Conservation (phyloP, 2,113 vertebrate species). For the Australoheros scitulus region DNA sequence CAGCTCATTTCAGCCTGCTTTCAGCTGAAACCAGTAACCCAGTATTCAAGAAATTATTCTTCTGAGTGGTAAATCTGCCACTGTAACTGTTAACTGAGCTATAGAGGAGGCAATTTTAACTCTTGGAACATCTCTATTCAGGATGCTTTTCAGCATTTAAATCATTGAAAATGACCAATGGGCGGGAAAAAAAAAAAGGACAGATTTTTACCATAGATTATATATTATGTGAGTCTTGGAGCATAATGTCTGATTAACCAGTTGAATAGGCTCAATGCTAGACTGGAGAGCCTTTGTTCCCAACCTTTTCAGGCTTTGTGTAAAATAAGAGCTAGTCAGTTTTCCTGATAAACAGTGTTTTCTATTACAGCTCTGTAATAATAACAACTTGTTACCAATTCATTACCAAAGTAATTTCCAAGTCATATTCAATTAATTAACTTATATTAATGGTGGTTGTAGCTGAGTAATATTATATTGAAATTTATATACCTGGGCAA, state of each 20-base stretch:
- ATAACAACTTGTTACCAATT: too few relatives aligned
- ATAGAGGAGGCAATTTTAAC: not conserved
- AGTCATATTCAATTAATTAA: not conserved
- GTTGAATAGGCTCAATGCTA: conserved; percentile 7
- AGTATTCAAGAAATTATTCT: not conserved
- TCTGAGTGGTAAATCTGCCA: not conserved
- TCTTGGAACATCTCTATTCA: not conserved
- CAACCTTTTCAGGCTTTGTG: not conserved
- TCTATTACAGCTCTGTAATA: too few relatives aligned
- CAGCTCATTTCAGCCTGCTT: not conserved
- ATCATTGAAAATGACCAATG: too few relatives aligned
- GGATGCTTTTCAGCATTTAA: not conserved
- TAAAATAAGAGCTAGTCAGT: not conserved
- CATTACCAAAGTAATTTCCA: too few relatives aligned
- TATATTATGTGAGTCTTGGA: not conserved
- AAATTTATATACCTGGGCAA: too few relatives aligned
- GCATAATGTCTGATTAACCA: conserved; percentile 35
- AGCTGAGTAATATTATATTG: not conserved
- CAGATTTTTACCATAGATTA: too few relatives aligned
- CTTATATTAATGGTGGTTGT: not conserved
- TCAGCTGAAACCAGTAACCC: not conserved
- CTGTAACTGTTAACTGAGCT: not conserved
- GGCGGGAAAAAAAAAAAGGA: too few relatives aligned
- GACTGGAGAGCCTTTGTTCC: not conserved
- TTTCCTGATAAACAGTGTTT: not conserved